Conservation (phyloP, 2,797 vertebrate genomes). For the Arnoldichthys spilopterus region DNA sequence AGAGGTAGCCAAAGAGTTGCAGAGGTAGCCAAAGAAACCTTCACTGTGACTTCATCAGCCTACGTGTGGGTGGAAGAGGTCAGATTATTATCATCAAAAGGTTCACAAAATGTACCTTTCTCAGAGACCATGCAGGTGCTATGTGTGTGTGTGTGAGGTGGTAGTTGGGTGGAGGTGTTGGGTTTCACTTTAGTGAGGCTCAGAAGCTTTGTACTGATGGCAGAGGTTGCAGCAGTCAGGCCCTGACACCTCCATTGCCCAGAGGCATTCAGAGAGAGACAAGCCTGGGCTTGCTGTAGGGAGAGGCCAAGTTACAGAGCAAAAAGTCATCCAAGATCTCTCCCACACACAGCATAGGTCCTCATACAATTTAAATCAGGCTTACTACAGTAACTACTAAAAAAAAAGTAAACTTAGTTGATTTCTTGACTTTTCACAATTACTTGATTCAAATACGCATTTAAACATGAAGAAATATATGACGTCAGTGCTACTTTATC, state of each 20-base stretch:
- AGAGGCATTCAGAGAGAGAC: conserved; percentile 65
- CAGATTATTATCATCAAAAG: conserved; percentile 8
- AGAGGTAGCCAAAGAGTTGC: neutral
- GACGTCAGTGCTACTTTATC: no score
- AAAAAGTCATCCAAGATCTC: conserved; percentile 42
- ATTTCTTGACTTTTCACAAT: no score
- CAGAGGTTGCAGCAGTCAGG: conserved; percentile 51
- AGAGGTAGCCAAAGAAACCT: neutral
- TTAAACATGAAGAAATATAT: no score
- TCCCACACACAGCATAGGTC: conserved; percentile 53
- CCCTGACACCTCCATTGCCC: conserved; percentile 59
- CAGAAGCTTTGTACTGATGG: conserved; percentile 32
- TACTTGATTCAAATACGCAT: no score
- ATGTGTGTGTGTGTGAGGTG: neutral
- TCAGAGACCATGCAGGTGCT: neutral
- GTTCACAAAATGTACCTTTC: neutral
- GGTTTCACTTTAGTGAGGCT: conserved; percentile 28
- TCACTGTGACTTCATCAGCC: neutral
- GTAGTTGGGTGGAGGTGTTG: conserved; percentile 23
- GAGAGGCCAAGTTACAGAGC: conserved; percentile 71
- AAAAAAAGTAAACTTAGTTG: neutral
- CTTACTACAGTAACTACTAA: neutral
- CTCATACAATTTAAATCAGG: neutral
- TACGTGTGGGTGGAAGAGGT: neutral
- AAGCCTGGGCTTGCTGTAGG: conserved; percentile 76